Evolutionary conservation across 1,140 invertebrate genomes (phyloP).

Genomic region (Magallana ariakensis): DNA sequence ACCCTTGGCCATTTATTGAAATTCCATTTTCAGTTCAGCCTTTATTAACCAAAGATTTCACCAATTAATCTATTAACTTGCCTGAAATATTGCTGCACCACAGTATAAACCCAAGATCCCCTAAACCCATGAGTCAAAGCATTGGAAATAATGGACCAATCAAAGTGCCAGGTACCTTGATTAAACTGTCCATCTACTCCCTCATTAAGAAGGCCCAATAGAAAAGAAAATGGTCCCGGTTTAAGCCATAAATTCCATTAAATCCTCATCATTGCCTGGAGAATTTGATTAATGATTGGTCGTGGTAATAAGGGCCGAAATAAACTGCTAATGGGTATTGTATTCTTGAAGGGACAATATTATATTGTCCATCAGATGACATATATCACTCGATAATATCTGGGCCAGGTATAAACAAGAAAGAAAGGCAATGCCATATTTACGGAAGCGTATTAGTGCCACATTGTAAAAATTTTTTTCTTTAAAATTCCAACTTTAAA

Average conservation of each 20-base stretch:
- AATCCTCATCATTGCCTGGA: not conserved
- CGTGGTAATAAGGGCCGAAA: not conserved
- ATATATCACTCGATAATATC: too few relatives aligned
- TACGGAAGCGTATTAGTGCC: too few relatives aligned
- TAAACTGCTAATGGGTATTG: conserved; percentile 6
- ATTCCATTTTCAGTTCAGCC: not conserved
- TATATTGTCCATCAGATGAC: too few relatives aligned
- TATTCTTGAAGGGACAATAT: not conserved
- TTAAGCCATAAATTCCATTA: conserved; percentile 1
- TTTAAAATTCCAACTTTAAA: too few relatives aligned
- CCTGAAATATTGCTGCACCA: not conserved
- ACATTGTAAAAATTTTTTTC: too few relatives aligned
- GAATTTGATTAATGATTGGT: conserved; percentile 16
- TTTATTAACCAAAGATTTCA: not conserved
- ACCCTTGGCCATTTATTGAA: not conserved
- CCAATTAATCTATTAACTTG: not conserved
- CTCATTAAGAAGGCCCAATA: not conserved
- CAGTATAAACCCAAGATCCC: not conserved
- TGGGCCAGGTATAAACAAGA: too few relatives aligned
- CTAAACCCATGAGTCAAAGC: not conserved
- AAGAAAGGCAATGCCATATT: too few relatives aligned
- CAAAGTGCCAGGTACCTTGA: conserved; percentile 9
- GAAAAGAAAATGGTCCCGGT: not conserved
- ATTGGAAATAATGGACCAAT: not conserved
- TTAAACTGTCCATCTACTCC: not conserved